Percentiles rank a stretch among this genome's conserved stretches.
Conservation (phyloP, 2,888 invertebrate genomes). For the Coleophora deauratella region DNA sequence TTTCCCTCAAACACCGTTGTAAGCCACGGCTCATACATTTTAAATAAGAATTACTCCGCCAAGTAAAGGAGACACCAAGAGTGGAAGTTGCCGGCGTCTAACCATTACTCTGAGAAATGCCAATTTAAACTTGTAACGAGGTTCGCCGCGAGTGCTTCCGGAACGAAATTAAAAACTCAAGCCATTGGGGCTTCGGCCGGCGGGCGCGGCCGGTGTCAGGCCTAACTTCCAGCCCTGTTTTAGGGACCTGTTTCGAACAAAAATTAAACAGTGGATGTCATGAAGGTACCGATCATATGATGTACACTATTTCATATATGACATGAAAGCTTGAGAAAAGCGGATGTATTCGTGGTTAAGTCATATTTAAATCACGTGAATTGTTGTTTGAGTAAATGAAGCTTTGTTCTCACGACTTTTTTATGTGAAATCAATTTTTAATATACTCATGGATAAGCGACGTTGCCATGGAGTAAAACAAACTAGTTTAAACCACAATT, state of each 20-base stretch:
- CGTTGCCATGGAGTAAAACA: too few species aligned
- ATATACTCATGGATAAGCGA: too few species aligned
- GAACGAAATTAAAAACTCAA: conserved; percentile 69
- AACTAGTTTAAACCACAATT: too few species aligned
- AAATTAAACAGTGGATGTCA: too few species aligned
- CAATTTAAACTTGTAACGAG: conserved; percentile 74
- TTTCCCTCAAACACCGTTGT: conserved; percentile 22
- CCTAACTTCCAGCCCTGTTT: conserved; percentile 64
- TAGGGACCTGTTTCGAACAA: conserved; percentile 37
- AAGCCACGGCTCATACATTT: conserved; percentile 51
- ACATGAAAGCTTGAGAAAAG: too few species aligned
- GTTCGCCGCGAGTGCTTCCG: conserved; percentile 65
- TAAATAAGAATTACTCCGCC: conserved; percentile 59
- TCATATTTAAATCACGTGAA: too few species aligned
- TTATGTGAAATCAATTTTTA: too few species aligned
- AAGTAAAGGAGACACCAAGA: conserved; percentile 49
- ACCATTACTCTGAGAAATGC: conserved; percentile 69
- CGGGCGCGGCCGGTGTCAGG: conserved; percentile 48
- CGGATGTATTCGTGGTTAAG: too few species aligned
- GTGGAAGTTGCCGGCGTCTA: conserved; percentile 54
- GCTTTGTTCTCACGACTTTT: too few species aligned
- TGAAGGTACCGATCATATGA: too few species aligned
- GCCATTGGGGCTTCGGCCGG: conserved; percentile 40
- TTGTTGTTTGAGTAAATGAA: too few species aligned
- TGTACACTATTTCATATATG: too few species aligned